Conservation (phyloP, 2,113 vertebrate species). For the Seriola dumerili region DNA sequence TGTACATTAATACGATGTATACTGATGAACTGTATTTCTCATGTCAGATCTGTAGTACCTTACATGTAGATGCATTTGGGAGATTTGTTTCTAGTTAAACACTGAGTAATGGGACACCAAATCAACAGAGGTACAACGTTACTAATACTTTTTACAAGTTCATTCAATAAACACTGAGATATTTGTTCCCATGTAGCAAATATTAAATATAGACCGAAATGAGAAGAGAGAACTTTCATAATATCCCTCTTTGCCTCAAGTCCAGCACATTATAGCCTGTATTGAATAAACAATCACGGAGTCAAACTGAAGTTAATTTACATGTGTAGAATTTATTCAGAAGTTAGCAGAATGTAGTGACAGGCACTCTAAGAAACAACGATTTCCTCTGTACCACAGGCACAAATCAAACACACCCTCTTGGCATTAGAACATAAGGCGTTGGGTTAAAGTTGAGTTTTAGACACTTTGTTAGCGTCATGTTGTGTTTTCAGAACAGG, state of each 20-base stretch:
- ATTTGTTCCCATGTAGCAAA: background rate
- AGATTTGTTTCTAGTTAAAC: background rate
- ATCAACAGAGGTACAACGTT: background rate
- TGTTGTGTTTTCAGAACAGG: slow-evolving; percentile 10
- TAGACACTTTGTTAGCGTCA: slow-evolving; percentile 17
- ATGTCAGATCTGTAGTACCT: background rate
- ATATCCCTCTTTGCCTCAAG: background rate
- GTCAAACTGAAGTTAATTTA: slow-evolving; percentile 11
- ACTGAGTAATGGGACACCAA: background rate
- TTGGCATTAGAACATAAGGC: slow-evolving; percentile 74
- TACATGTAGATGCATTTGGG: background rate
- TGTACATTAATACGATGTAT: background rate
- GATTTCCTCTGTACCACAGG: slow-evolving; percentile 74
- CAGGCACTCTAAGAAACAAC: slow-evolving; percentile 65
- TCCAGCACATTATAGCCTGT: background rate
- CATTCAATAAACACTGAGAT: background rate
- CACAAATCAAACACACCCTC: slow-evolving; percentile 74
- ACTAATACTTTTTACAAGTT: background rate
- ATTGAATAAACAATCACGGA: slow-evolving; percentile 35
- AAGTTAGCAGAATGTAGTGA: slow-evolving; percentile 57
- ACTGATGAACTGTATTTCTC: background rate
- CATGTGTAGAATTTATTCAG: slow-evolving; percentile 72
- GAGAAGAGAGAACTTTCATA: background rate
- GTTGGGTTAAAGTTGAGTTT: slow-evolving; percentile 53
- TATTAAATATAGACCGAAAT: background rate